phyloP scores from a whole-genome alignment of 2,888 invertebrate genomes.

The Luperina nickerlii region DNA sequence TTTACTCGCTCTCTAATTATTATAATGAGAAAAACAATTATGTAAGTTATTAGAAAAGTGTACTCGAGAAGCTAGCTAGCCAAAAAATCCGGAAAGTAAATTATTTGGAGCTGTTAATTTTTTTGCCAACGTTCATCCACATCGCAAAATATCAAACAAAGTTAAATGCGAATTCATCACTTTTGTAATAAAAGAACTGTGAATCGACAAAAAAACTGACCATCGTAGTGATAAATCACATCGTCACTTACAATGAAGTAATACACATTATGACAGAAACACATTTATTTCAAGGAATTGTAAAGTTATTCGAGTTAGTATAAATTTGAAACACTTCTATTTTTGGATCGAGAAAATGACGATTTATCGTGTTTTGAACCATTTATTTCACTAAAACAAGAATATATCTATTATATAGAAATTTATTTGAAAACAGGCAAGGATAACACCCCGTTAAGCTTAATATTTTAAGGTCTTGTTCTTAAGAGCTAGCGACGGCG shows the following conservation, averaged over 20 bases:
- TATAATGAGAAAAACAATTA: not conserved
- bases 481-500: slow-evolving; percentile 71
- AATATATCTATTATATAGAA: too few species aligned
- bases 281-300: not conserved
- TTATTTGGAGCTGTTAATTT: not conserved
- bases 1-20: not conserved
- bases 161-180: not conserved
- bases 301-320: not conserved
- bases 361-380: not conserved
- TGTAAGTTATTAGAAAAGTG: not conserved
- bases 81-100: not conserved
- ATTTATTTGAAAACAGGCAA: not conserved
- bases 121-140: not conserved
- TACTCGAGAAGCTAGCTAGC: not conserved
- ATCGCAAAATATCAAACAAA: not conserved
- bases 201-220: slow-evolving; percentile 22
- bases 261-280: not conserved
- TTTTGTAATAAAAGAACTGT: not conserved
- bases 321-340: not conserved
- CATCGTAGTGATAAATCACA: not conserved
- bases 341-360: not conserved
- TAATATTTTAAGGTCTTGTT: not conserved
- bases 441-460: too few species aligned
- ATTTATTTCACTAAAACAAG: not conserved
- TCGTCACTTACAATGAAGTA: not conserved